These are phyloP conservation scores for Sylvia atricapilla DNA, from an alignment of 2,113 vertebrate species.

Conservation along the genomic window DNA sequence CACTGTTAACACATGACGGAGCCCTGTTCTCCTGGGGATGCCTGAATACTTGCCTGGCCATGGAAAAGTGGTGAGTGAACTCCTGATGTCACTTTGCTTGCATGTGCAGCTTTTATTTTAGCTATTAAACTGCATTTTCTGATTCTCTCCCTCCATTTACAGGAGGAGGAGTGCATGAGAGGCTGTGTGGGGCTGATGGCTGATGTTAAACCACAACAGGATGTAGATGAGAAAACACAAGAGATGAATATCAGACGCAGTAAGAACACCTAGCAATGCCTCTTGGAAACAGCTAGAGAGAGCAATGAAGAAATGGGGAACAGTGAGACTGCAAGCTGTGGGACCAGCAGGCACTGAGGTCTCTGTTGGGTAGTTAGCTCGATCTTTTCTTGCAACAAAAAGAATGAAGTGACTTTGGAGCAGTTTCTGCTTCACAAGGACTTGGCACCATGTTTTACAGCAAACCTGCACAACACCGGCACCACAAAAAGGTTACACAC, in stretches of 20 bases:
- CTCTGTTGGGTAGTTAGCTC: not conserved
- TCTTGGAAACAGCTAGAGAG: not conserved
- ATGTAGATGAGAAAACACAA: not conserved
- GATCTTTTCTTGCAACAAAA: not conserved
- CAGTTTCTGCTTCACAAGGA: not conserved
- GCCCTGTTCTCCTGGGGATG: not conserved
- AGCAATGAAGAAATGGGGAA: not conserved
- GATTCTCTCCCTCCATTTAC: not conserved
- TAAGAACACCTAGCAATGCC: not conserved
- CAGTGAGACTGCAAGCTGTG: not conserved
- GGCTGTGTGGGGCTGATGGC: not conserved
- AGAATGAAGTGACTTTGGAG: not conserved
- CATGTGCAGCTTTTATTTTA: not conserved
- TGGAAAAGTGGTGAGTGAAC: not conserved
- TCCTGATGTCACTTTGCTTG: not conserved
- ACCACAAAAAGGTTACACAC: not conserved
- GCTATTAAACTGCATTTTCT: not conserved
- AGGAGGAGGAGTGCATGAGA: not conserved
- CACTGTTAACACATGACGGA: rapidly evolving
- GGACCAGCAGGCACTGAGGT: not conserved
- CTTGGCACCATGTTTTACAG: not conserved
- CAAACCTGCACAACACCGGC: not conserved
- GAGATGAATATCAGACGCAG: not conserved
- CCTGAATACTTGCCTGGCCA: not conserved
- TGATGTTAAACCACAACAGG: not conserved